Evolutionary conservation across 2,113 vertebrate species (phyloP).

Genomic region (Neolamprologus variostigma): DNA sequence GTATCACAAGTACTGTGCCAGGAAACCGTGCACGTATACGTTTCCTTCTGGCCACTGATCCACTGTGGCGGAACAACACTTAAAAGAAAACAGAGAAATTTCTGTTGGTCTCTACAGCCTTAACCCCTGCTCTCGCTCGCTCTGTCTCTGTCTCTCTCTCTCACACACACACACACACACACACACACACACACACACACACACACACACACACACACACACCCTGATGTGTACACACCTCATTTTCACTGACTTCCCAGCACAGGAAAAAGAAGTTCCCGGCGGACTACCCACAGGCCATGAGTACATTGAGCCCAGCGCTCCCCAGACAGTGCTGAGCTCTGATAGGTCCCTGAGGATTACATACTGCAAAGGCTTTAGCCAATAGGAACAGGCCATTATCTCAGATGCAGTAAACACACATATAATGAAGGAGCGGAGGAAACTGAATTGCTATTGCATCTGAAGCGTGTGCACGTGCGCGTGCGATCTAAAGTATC

Average conservation of each 20-base stretch:
- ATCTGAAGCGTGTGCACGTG: background rate
- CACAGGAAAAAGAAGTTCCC: background rate
- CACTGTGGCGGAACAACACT: background rate
- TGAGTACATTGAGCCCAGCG: background rate
- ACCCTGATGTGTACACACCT: background rate
- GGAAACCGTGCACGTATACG: background rate
- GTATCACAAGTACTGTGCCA: background rate
- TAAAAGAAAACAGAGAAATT: background rate
- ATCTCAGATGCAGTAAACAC: background rate
- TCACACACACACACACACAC: background rate
- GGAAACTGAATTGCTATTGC: background rate
- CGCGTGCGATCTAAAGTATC: background rate
- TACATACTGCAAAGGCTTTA: background rate
- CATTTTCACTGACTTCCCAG: background rate
- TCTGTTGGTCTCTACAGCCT: background rate
- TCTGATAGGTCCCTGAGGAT: conserved; percentile 37
- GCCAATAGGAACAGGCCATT: conserved; percentile 18
- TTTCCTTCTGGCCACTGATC: background rate
- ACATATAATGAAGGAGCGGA: background rate
- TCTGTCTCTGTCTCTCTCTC: rapidly evolving
- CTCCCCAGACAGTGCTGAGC: conserved; percentile 12
- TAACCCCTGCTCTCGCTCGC: background rate
- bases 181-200: background rate
- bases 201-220: background rate
- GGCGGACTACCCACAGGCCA: background rate